Evolutionary conservation across 2,113 vertebrate genomes (phyloP).

Genomic region (Nipponia nippon): DNA sequence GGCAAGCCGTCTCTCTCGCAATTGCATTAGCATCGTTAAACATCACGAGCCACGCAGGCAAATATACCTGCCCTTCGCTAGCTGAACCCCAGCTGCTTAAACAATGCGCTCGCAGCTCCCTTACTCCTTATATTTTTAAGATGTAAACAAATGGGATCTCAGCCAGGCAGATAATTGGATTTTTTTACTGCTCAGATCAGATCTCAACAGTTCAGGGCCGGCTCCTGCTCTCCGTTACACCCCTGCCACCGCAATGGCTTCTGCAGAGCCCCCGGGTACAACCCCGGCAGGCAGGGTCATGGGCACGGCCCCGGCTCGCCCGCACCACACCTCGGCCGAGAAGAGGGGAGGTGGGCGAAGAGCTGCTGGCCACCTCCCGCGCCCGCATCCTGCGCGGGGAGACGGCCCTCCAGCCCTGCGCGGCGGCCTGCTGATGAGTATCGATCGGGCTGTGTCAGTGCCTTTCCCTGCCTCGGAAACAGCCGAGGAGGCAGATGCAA

Average conservation of each 20-base stretch:
- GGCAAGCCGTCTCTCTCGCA: not conserved
- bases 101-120: not conserved
- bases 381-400: not conserved
- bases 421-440: not conserved
- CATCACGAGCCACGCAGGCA: not conserved
- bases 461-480: not conserved
- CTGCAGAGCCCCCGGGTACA: not conserved
- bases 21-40: conserved; percentile 19
- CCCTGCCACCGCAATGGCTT: not conserved
- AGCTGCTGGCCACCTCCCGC: not conserved
- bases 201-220: not conserved
- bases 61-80: not conserved
- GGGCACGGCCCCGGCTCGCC: accelerated
- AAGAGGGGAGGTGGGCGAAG: not conserved
- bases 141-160: conserved; percentile 47
- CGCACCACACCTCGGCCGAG: accelerated
- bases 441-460: not conserved
- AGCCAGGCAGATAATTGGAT: conserved; percentile 60
- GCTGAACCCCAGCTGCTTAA: not conserved
- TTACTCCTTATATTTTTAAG: not conserved
- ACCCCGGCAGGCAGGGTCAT: accelerated
- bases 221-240: not conserved
- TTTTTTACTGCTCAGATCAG: conserved; percentile 30
- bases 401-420: not conserved
- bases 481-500: not conserved